These are phyloP conservation scores for Abscondita cerata DNA, from an alignment of 2,888 invertebrate species.

Conservation along the genomic window DNA sequence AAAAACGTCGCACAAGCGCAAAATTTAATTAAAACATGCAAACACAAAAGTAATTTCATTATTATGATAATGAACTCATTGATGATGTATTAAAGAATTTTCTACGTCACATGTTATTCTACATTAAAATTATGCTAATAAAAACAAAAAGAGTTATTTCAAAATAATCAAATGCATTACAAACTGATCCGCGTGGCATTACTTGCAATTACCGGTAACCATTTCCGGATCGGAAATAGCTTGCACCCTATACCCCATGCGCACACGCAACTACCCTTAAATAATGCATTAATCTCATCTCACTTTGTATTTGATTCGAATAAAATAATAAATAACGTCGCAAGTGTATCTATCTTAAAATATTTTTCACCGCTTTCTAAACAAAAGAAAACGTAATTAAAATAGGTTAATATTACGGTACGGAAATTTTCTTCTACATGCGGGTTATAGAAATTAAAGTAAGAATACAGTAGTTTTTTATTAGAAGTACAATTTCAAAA, in stretches of 20 bases:
- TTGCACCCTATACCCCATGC: slow-evolving; percentile 47
- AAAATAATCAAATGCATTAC: slow-evolving; percentile 36
- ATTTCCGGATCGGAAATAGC: slow-evolving; percentile 58
- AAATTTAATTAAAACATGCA: too few species aligned
- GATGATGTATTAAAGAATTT: too few species aligned
- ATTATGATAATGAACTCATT: not conserved
- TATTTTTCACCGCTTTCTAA: too few species aligned
- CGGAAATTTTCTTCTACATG: too few species aligned
- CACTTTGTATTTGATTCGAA: slow-evolving; percentile 17
- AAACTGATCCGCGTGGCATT: slow-evolving; percentile 54
- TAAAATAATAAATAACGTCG: not conserved
- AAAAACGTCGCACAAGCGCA: too few species aligned
- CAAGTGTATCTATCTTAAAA: too few species aligned
- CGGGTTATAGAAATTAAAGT: too few species aligned
- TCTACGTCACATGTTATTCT: not conserved
- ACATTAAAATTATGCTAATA: not conserved
- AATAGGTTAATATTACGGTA: too few species aligned
- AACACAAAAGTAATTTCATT: too few species aligned
- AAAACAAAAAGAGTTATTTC: slow-evolving; percentile 20
- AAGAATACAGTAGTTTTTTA: too few species aligned
- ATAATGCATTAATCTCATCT: slow-evolving; percentile 42
- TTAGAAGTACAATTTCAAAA: too few species aligned
- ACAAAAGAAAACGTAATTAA: too few species aligned
- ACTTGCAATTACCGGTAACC: slow-evolving; percentile 59
- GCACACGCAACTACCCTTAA: slow-evolving; percentile 47